Conservation (phyloP, 1,140 invertebrate genomes). For the Protaetia brevitarsis region DNA sequence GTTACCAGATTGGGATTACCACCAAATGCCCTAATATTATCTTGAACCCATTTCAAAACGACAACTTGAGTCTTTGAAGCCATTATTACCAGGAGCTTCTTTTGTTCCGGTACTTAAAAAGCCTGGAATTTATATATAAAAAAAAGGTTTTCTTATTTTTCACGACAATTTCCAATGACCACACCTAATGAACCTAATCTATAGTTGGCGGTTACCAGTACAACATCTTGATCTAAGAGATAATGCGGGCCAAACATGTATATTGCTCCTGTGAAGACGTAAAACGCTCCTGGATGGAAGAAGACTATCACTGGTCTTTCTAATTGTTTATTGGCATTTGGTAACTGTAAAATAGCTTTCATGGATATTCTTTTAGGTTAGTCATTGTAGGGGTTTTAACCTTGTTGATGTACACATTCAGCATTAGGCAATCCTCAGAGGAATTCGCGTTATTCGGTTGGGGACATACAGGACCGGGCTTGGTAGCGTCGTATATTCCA, state of each 20-base stretch:
- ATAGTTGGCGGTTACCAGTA: conserved; percentile 60
- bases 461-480: no score
- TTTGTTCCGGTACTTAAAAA: conserved; percentile 58
- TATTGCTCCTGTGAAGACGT: conserved; percentile 35
- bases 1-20: conserved; percentile 63
- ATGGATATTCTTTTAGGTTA: no score
- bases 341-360: no score
- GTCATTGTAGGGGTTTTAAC: no score
- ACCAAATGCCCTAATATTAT: conserved; percentile 62
- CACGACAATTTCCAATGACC: not conserved
- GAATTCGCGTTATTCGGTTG: no score
- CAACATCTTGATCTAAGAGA: conserved; percentile 51
- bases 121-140: no score
- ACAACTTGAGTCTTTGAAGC: conserved; percentile 62
- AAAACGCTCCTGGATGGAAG: conserved; percentile 52
- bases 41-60: conserved; percentile 61
- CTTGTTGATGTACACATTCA: no score
- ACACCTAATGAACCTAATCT: conserved; percentile 49
- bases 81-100: conserved; percentile 59
- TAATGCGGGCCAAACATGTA: conserved; percentile 48
- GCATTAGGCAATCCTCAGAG: no score
- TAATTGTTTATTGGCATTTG: no score
- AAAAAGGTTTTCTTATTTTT: no score
- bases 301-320: conserved; percentile 51
- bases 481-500: no score